phyloP scores from a whole-genome alignment of 2,888 invertebrate genomes.

The Ennomos quercinarius region DNA sequence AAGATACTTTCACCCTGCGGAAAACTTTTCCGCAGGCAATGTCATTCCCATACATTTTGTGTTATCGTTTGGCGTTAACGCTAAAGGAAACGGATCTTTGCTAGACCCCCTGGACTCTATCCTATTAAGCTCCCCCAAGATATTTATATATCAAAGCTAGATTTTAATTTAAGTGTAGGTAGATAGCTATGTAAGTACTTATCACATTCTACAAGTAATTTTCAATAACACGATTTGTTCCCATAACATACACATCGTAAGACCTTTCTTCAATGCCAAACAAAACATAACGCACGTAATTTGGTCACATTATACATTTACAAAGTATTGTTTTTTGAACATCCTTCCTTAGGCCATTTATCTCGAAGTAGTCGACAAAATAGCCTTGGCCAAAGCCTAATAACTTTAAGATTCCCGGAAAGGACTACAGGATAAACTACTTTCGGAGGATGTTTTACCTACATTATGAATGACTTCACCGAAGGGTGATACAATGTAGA shows the following conservation, averaged over 20 bases:
- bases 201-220: too few species aligned
- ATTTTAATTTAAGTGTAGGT: too few species aligned
- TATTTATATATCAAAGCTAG: too few species aligned
- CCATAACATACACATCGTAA: conserved; percentile 19
- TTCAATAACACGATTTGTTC: conserved; percentile 5
- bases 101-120: too few species aligned
- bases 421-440: conserved; percentile 21
- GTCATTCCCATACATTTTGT: too few species aligned
- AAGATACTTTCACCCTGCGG: too few species aligned
- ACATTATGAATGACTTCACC: conserved; percentile 11
- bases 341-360: conserved; percentile 26
- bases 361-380: conserved; percentile 13
- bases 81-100: too few species aligned
- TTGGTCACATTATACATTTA: conserved; percentile 23
- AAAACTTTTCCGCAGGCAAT: too few species aligned
- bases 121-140: too few species aligned
- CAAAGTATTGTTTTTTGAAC: conserved; percentile 24
- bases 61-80: too few species aligned
- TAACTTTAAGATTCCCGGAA: conserved; percentile 14
- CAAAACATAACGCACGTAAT: conserved; percentile 25
- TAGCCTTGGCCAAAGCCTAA: conserved; percentile 19
- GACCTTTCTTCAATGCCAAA: conserved; percentile 25
- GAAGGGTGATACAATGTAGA: conserved; percentile 6
- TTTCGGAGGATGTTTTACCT: conserved; percentile 15
- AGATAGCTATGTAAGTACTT: too few species aligned